These are phyloP conservation scores for Adelosebastes latens DNA, from an alignment of 2,797 vertebrate species.

Conservation along the genomic window DNA sequence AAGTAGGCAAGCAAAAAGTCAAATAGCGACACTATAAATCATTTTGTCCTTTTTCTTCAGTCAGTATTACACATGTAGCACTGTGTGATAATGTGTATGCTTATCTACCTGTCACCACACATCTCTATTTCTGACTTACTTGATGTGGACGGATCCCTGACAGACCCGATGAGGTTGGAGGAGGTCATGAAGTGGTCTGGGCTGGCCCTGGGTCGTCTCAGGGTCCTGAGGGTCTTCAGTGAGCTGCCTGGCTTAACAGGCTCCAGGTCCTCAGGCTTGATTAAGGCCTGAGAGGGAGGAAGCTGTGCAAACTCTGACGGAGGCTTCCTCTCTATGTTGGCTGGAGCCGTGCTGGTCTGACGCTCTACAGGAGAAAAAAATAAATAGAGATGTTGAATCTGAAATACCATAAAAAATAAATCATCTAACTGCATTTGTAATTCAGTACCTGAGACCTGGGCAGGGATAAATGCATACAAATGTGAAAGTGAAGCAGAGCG, in stretches of 20 bases:
- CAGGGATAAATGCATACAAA: background rate
- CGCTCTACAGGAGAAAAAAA: constrained; percentile 57
- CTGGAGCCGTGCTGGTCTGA: constrained; percentile 44
- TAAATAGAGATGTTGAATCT: background rate
- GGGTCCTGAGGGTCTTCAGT: constrained; percentile 74
- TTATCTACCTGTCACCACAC: background rate
- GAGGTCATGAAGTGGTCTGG: constrained; percentile 80
- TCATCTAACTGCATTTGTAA: background rate
- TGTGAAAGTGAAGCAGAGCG: background rate
- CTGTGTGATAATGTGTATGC: background rate
- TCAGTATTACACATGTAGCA: background rate
- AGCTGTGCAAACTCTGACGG: background rate
- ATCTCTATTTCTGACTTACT: constrained; percentile 74
- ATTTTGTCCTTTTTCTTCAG: background rate
- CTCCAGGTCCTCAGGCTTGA: constrained; percentile 79
- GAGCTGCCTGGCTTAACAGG: constrained; percentile 72
- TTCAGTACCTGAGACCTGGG: background rate
- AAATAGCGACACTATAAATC: background rate
- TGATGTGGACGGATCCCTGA: constrained; percentile 54
- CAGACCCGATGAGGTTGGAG: constrained; percentile 83
- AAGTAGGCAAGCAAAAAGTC: background rate
- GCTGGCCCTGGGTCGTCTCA: constrained; percentile 65
- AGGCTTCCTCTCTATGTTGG: constrained; percentile 7
- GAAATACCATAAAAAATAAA: background rate
- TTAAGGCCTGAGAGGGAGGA: constrained; percentile 36